Conservation (phyloP, 2,888 invertebrate genomes). For the Diloba caeruleocephala region DNA sequence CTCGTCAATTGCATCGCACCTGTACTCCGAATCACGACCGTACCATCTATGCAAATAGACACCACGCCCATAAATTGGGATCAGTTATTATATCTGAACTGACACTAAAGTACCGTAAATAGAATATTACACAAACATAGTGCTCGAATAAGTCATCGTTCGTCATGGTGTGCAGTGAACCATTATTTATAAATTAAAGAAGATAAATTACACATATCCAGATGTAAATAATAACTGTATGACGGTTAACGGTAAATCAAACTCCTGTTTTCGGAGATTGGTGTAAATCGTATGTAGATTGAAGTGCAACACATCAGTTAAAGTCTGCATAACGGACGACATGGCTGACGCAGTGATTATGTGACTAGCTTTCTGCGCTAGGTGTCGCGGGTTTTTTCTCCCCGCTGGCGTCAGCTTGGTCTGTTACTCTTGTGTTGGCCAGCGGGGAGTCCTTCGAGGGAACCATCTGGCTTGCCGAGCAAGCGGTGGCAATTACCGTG, state of each 20-base stretch:
- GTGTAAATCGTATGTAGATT: not conserved
- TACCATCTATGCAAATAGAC: constrained; percentile 65
- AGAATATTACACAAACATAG: constrained; percentile 72
- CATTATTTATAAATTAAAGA: constrained; percentile 54
- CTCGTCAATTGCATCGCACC: constrained; percentile 32
- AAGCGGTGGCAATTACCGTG: no score
- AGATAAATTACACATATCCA: constrained; percentile 42
- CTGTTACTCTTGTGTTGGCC: no score
- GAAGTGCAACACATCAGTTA: no score
- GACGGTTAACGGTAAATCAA: constrained; percentile 39
- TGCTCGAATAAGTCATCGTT: constrained; percentile 76
- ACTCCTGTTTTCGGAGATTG: constrained; percentile 16
- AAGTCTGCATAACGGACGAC: no score
- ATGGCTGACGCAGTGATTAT: no score
- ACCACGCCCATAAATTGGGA: constrained; percentile 66
- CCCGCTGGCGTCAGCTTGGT: no score
- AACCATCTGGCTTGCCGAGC: no score
- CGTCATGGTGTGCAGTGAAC: constrained; percentile 64
- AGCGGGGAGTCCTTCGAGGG: no score
- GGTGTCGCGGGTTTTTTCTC: no score
- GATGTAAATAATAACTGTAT: constrained; percentile 39
- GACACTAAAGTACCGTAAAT: constrained; percentile 74
- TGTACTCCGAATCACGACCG: constrained; percentile 31
- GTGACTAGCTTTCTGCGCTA: no score
- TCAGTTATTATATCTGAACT: constrained; percentile 66